Evolutionary conservation across 2,113 vertebrate species (phyloP).

Genomic region (Lipophrys pholis): DNA sequence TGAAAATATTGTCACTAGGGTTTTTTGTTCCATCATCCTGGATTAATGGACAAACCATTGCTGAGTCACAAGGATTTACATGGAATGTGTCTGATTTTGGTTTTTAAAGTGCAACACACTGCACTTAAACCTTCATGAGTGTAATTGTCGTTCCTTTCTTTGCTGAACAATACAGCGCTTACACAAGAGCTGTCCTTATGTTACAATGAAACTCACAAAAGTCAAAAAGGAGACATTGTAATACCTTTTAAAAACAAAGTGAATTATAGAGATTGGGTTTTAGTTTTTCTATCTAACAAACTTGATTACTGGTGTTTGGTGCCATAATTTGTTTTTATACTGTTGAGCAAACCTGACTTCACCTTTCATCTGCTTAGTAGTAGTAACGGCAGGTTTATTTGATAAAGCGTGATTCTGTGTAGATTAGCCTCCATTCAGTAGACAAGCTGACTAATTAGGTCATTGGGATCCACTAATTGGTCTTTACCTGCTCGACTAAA

Average conservation of each 20-base stretch:
- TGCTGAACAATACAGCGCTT: too few species aligned
- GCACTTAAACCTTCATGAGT: not conserved
- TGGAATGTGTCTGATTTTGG: not conserved
- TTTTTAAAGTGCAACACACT: not conserved
- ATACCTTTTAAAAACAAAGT: too few species aligned
- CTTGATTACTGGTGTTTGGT: too few species aligned
- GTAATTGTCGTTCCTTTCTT: too few species aligned
- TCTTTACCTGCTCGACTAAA: conserved; percentile 61
- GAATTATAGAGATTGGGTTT: too few species aligned
- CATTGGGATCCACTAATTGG: conserved; percentile 74
- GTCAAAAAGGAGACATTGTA: too few species aligned
- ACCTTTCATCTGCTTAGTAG: not conserved
- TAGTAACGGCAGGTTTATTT: conserved; percentile 1
- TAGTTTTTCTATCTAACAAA: too few species aligned
- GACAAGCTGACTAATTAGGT: conserved; percentile 60
- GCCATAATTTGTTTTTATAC: too few species aligned
- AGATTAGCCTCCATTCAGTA: not conserved
- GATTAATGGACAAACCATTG: conserved; percentile 37
- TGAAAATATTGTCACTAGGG: conserved; percentile 25
- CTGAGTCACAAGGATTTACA: not conserved
- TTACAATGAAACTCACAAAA: too few species aligned
- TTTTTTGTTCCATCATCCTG: conserved; percentile 43
- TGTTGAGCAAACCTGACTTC: not conserved
- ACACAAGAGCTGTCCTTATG: too few species aligned
- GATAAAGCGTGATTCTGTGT: conserved; percentile 4